Conservation (phyloP, 2,888 invertebrate species). For the Eupithecia insigniata region DNA sequence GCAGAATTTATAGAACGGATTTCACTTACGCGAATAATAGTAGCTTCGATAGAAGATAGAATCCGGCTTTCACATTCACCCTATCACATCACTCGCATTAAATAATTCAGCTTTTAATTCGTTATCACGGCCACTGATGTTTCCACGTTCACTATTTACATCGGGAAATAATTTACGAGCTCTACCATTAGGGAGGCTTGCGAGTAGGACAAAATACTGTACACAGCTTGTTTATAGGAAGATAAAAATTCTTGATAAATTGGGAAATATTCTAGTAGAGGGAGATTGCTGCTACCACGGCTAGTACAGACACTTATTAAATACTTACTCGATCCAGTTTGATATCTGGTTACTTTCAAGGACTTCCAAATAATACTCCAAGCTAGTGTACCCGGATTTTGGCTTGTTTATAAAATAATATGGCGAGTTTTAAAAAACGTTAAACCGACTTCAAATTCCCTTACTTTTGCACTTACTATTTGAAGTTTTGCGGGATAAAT, state of each 20-base stretch:
- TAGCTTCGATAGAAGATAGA: neutral
- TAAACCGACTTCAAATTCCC: too few relatives aligned
- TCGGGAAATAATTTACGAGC: constrained; percentile 74
- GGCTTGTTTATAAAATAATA: too few relatives aligned
- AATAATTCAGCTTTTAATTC: constrained; percentile 83
- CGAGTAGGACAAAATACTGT: constrained; percentile 38
- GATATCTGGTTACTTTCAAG: too few relatives aligned
- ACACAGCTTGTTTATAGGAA: constrained; percentile 12
- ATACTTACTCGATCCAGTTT: too few relatives aligned
- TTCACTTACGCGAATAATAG: neutral
- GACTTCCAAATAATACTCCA: too few relatives aligned
- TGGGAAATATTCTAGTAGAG: constrained; percentile 5
- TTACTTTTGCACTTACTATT: too few relatives aligned
- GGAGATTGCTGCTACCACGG: neutral
- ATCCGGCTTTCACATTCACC: constrained; percentile 15
- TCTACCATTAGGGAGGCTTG: constrained; percentile 54
- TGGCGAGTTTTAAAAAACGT: too few relatives aligned
- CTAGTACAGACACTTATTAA: neutral
- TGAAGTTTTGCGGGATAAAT: too few relatives aligned
- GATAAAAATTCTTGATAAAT: constrained; percentile 18
- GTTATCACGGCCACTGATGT: constrained; percentile 77
- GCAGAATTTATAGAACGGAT: neutral
- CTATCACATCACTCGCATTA: constrained; percentile 70
- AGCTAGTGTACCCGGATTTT: too few relatives aligned
- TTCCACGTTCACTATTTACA: constrained; percentile 78